Evolutionary conservation across 2,888 invertebrate genomes (phyloP).

Genomic region (Spilosoma lubricipeda): DNA sequence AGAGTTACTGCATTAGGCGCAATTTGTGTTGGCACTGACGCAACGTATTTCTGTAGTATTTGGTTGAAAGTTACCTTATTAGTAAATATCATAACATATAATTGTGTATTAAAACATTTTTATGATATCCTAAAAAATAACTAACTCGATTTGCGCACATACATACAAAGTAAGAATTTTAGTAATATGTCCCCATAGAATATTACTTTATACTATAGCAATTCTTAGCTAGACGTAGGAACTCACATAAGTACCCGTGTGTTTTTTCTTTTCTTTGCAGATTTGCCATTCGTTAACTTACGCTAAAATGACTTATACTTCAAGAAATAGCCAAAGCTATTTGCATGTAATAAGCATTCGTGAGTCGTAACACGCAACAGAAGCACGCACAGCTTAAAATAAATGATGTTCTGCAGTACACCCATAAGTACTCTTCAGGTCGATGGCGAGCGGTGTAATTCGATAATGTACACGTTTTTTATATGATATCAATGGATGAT

Average conservation of each 20-base stretch:
- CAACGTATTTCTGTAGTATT: not conserved
- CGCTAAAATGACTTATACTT: constrained; percentile 30
- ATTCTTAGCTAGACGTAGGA: not conserved
- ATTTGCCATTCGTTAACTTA: constrained; percentile 19
- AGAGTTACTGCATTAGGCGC: not conserved
- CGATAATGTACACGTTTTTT: constrained; percentile 19
- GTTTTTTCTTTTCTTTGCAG: constrained; percentile 11
- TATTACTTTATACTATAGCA: not conserved
- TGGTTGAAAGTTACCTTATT: not conserved
- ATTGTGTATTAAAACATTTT: not conserved
- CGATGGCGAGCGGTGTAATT: constrained; percentile 9
- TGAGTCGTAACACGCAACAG: constrained; percentile 56
- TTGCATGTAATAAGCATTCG: constrained; percentile 58
- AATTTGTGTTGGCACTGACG: not conserved
- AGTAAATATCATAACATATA: not conserved
- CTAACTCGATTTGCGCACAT: not conserved
- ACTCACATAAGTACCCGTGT: not conserved
- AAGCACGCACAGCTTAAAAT: constrained; percentile 56
- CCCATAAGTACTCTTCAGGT: constrained; percentile 23
- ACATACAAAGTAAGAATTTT: not conserved
- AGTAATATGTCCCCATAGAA: not conserved
- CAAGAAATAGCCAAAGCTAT: constrained; percentile 50
- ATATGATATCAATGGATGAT: constrained; percentile 1
- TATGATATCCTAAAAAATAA: not conserved
- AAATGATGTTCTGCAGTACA: constrained; percentile 48